phyloP scores from a whole-genome alignment of 2,113 vertebrate species.

The Melanerpes formicivorus region DNA sequence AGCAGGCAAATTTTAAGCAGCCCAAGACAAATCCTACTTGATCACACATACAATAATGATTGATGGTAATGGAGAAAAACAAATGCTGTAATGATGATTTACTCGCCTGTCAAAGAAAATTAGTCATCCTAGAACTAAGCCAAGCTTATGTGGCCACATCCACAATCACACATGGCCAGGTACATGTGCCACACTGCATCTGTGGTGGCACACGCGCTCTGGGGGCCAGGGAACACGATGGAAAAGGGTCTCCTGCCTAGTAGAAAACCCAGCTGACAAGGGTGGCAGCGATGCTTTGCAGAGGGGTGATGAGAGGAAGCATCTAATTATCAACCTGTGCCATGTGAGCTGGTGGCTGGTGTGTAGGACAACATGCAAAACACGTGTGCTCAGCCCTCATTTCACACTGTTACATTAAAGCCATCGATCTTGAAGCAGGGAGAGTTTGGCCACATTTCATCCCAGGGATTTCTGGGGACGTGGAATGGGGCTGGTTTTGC shows the following conservation, averaged over 20 bases:
- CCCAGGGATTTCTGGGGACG: background rate
- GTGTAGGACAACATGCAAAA: background rate
- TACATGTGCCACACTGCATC: accelerated
- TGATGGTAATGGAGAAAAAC: slow-evolving; percentile 59
- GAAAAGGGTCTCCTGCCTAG: background rate
- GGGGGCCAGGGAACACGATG: background rate
- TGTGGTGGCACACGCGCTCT: accelerated
- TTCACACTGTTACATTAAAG: background rate
- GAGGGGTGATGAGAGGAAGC: background rate
- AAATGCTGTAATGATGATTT: slow-evolving; percentile 54
- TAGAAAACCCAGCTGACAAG: background rate
- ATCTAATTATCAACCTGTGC: background rate
- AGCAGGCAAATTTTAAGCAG: slow-evolving; percentile 41
- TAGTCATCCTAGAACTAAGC: background rate
- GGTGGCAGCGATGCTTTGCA: background rate
- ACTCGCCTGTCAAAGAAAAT: slow-evolving; percentile 54
- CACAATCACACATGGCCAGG: background rate
- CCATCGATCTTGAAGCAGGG: background rate
- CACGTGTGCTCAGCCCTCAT: background rate
- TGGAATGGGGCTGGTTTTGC: background rate
- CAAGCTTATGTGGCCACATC: background rate
- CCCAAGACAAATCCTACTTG: slow-evolving; percentile 50
- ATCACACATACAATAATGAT: slow-evolving; percentile 44
- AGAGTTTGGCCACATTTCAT: background rate
- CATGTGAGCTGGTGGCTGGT: accelerated